Evolutionary conservation across 2,888 invertebrate species (phyloP), one percentile per base, ranked within the genome.

Genomic region (Drosophila nr. perissopoda): DNA sequence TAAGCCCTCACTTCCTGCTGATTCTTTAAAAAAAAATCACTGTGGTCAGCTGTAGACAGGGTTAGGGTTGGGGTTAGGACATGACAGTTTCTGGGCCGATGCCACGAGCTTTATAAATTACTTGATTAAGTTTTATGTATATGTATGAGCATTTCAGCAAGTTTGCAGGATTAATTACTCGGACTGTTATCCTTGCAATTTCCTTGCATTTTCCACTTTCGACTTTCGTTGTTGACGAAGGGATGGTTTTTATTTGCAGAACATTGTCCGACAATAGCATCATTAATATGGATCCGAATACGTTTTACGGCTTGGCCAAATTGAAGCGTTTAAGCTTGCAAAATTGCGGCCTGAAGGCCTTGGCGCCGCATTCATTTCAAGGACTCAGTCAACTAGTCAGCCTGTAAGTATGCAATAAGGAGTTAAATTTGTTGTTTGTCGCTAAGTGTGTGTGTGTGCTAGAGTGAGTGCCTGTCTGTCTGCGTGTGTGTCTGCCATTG

Each of bases 181-280:
- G 42, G 72, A 45, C 86, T 77, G 78, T 83, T 76, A 76, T 81
- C 84, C 89, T 74, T 86, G 85, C 90, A 87, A 89, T 86, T 87
- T 68, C 69, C 68, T 58, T 68, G 68, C 68, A 68, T 51, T 68
- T 68, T 82, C 80, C 68, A 81, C 68, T 66, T 85, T 68, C 72
- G 74, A 79, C 73, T 83, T 64, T 58, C 86, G 89, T 89, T 90
- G 90, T 89, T 90, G 87, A 84, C 83, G 81, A 72, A 81, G 79
- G 82, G 87, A 76, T 65, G 73, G 82, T 34, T 74, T 42, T 60
- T 78, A 73, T 79, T 86, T 80, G 61, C 87, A 92, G 92, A 85
- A 95, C 96, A 91, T 94, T 97, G 91, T 95, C 96, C 25, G 95
- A 95, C 94, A 97, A 97, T 94, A 95, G 95, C 88, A 94, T 97